Evolutionary conservation across 2,888 invertebrate genomes (phyloP).

Genomic region (Eupithecia subfuscata): DNA sequence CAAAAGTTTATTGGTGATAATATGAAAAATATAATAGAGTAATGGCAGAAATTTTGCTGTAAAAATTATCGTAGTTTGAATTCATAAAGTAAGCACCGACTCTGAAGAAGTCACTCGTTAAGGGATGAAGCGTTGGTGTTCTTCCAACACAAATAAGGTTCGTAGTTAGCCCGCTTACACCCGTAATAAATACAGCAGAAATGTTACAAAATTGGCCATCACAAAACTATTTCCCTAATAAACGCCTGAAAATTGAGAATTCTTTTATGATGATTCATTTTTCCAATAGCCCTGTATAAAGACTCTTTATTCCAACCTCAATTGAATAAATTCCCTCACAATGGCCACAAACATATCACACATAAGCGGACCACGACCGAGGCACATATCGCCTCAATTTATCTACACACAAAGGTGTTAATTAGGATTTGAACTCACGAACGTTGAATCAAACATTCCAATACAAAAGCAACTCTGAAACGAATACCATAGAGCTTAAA

Average conservation of each 20-base stretch:
- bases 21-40: constrained; percentile 85
- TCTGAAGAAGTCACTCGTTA: too few species aligned
- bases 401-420: constrained; percentile 80
- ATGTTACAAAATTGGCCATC: constrained; percentile 84
- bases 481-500: constrained; percentile 44
- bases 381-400: constrained; percentile 76
- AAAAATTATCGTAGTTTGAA: too few species aligned
- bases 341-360: constrained; percentile 54
- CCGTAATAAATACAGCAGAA: constrained; percentile 84
- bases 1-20: constrained; percentile 85
- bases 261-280: too few species aligned
- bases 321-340: constrained; percentile 40
- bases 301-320: constrained; percentile 26
- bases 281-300: not conserved
- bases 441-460: constrained; percentile 52
- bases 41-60: constrained; percentile 85
- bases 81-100: too few species aligned
- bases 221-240: constrained; percentile 82
- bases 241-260: constrained; percentile 83
- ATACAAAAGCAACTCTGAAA: constrained; percentile 49
- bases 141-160: too few species aligned
- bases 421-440: constrained; percentile 82
- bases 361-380: constrained; percentile 51
- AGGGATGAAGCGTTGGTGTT: too few species aligned
- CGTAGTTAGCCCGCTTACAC: too few species aligned